Conservation (phyloP, 2,113 vertebrate species). For the Apteryx mantelli region DNA sequence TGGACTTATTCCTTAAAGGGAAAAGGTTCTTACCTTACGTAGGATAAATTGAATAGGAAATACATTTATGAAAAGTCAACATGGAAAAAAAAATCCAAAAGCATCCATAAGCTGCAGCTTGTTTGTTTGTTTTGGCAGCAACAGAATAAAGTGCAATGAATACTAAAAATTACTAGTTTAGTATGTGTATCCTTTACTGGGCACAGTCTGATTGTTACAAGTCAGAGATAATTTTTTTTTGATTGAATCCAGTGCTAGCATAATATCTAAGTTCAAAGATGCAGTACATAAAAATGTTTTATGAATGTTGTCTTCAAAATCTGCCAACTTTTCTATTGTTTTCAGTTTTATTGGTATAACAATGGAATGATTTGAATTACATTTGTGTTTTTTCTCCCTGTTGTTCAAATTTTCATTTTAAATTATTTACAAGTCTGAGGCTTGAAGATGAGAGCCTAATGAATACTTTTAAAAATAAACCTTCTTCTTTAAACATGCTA, state of each 20-base stretch:
- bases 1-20: background rate
- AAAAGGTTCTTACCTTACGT: background rate
- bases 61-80: background rate
- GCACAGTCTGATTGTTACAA: background rate
- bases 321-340: constrained; percentile 31
- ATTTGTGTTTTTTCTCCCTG: constrained; percentile 18
- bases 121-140: constrained; percentile 6
- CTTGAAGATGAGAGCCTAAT: constrained; percentile 64
- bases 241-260: background rate
- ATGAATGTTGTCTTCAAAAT: constrained; percentile 43
- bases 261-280: constrained; percentile 35
- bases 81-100: background rate
- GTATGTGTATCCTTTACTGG: background rate
- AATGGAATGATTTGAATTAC: constrained; percentile 55
- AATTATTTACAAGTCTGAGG: constrained; percentile 70
- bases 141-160: background rate
- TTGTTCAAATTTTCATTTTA: constrained; percentile 59
- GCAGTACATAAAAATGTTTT: constrained; percentile 22
- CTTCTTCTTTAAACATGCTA: constrained; percentile 27
- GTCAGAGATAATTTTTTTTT: constrained; percentile 26
- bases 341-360: constrained; percentile 46
- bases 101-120: background rate
- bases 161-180: background rate
- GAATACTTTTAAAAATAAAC: constrained; percentile 68
- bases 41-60: background rate